phyloP scores from a whole-genome alignment of 2,888 invertebrate genomes.

The Heliconius erato region DNA sequence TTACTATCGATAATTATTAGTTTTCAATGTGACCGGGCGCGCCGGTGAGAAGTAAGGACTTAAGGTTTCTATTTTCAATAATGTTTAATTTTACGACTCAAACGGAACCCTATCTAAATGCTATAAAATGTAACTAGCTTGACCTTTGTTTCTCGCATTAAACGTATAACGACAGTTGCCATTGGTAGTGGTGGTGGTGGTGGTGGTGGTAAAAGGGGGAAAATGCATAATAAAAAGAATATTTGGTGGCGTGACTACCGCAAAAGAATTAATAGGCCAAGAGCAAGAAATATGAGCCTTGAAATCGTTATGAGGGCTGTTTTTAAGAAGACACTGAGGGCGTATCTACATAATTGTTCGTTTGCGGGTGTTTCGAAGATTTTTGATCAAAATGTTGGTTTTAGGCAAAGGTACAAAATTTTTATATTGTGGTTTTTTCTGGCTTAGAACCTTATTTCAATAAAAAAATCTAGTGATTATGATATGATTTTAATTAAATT shows the following conservation, averaged over 20 bases:
- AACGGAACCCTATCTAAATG: slow-evolving; percentile 29
- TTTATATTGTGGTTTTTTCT: neutral
- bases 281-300: slow-evolving; percentile 54
- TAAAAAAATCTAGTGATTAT: neutral
- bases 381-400: slow-evolving; percentile 52
- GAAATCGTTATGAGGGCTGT: slow-evolving; percentile 71
- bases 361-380: slow-evolving; percentile 64
- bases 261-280: slow-evolving; percentile 49
- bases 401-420: slow-evolving; percentile 58
- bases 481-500: too few relatives aligned
- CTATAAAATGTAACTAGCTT: slow-evolving; percentile 31
- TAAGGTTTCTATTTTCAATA: slow-evolving; percentile 30
- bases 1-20: slow-evolving; percentile 19
- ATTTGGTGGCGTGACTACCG: slow-evolving; percentile 63
- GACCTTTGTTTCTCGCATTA: slow-evolving; percentile 26
- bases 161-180: neutral
- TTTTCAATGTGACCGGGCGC: neutral
- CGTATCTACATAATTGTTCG: slow-evolving; percentile 65
- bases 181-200: too few relatives aligned
- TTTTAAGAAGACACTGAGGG: slow-evolving; percentile 63
- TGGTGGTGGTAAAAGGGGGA: neutral
- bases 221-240: slow-evolving; percentile 37
- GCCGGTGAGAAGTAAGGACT: neutral
- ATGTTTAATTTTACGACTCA: slow-evolving; percentile 16
- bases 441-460: neutral